Evolutionary conservation across 2,113 vertebrate species (phyloP).

Genomic region (Hemiscyllium ocellatum): DNA sequence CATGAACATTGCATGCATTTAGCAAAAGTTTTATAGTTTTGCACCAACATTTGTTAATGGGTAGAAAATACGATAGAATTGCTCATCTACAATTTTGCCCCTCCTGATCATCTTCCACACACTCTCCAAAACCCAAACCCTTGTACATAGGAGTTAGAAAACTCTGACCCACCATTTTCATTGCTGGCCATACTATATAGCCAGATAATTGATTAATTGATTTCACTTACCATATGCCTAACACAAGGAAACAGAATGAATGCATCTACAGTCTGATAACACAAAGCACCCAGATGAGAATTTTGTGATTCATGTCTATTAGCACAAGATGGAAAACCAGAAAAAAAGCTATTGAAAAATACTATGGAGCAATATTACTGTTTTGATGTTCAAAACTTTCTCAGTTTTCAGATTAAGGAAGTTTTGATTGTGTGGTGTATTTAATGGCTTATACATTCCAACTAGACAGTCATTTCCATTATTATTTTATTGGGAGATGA

Average conservation of each 20-base stretch:
- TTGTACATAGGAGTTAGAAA: not conserved
- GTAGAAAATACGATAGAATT: not conserved
- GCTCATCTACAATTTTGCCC: not conserved
- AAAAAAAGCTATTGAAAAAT: not conserved
- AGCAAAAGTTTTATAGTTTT: not conserved
- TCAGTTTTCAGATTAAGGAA: not conserved
- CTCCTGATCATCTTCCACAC: not conserved
- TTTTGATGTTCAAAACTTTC: too few species aligned
- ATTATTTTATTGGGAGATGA: not conserved
- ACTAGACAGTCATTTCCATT: not conserved
- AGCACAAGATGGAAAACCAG: not conserved
- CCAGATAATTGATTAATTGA: not conserved
- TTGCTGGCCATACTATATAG: not conserved
- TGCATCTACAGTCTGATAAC: not conserved
- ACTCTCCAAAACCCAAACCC: not conserved
- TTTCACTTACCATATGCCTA: not conserved
- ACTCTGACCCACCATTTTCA: not conserved
- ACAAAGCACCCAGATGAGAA: not conserved
- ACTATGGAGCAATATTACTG: not conserved
- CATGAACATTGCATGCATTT: not conserved
- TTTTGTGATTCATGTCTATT: not conserved
- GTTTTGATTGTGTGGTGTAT: not conserved
- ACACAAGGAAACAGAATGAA: not conserved
- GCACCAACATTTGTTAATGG: not conserved
- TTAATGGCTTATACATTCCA: not conserved